Evolutionary conservation across 2,113 vertebrate genomes (phyloP).

Genomic region (Xiphias gladius): DNA sequence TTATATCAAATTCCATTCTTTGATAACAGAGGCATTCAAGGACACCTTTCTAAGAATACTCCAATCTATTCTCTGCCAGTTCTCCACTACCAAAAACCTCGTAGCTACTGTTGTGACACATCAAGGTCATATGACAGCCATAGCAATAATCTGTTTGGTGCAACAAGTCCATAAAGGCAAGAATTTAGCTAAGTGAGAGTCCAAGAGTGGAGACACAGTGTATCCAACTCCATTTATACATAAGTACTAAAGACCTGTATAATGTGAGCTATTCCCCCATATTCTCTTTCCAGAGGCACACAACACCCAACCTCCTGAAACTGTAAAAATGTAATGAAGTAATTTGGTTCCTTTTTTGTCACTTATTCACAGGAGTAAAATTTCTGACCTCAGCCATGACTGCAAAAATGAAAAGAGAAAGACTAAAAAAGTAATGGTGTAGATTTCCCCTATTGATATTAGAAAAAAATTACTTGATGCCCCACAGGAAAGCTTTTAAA

Average conservation of each 20-base stretch:
- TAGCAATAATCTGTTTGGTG: constrained; percentile 81
- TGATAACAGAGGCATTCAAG: constrained; percentile 80
- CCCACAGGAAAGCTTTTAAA: constrained; percentile 3
- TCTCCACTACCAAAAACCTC: constrained; percentile 71
- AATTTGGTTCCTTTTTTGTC: background rate
- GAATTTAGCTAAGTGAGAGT: constrained; percentile 83
- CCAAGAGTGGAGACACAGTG: constrained; percentile 78
- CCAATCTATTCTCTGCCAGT: constrained; percentile 68
- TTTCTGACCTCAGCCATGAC: constrained; percentile 2
- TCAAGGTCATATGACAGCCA: constrained; percentile 80
- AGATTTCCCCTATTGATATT: background rate
- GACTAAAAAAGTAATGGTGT: background rate
- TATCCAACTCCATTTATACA: constrained; percentile 70
- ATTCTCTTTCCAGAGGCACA: constrained; percentile 10
- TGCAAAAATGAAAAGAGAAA: background rate
- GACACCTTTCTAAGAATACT: constrained; percentile 80
- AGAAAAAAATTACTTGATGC: background rate
- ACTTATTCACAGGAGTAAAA: background rate
- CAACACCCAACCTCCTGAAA: background rate
- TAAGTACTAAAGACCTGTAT: constrained; percentile 43
- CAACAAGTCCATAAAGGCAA: constrained; percentile 73
- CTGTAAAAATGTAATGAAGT: constrained; percentile 6
- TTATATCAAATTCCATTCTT: constrained; percentile 82
- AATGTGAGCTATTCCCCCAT: constrained; percentile 32
- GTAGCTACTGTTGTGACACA: constrained; percentile 79